Conservation (phyloP, 1,140 invertebrate genomes). For the Bombus haemorrhoidalis region DNA sequence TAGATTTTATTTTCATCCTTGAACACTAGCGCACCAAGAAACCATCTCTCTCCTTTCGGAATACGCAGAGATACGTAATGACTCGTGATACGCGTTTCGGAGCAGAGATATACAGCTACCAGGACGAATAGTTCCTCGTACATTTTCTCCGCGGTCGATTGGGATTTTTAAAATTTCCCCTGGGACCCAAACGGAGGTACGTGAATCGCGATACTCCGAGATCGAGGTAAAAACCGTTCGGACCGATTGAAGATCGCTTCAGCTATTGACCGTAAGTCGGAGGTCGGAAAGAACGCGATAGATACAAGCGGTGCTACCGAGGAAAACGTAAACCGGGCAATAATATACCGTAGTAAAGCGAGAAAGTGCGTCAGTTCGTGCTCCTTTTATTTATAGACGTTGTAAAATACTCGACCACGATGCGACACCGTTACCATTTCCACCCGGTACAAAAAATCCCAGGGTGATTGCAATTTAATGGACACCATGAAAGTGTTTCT, state of each 20-base stretch:
- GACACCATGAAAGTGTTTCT: not conserved
- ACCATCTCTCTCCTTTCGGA: too few species aligned
- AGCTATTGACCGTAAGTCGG: slow-evolving; percentile 17
- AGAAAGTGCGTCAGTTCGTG: slow-evolving; percentile 10
- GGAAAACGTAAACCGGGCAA: slow-evolving; percentile 45
- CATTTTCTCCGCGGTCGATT: not conserved
- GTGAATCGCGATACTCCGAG: slow-evolving; percentile 18
- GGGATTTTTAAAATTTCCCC: slow-evolving; percentile 66
- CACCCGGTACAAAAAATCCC: not conserved
- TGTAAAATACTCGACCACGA: slow-evolving; percentile 24
- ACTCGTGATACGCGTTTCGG: not conserved
- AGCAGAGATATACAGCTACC: not conserved
- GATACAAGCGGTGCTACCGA: slow-evolving; percentile 1
- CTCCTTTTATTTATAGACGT: slow-evolving; percentile 38
- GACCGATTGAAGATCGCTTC: slow-evolving; percentile 50
- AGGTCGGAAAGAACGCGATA: not conserved
- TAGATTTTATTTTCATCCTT: not conserved
- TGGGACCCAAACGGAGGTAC: not conserved
- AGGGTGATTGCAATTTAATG: slow-evolving; percentile 1
- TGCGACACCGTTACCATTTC: slow-evolving; percentile 14
- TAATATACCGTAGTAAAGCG: slow-evolving; percentile 45
- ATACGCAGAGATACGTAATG: not conserved
- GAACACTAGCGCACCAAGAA: too few species aligned
- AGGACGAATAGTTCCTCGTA: not conserved
- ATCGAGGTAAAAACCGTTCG: slow-evolving; percentile 19